phyloP scores from a whole-genome alignment of 2,888 invertebrate species.

The Lasioglossum vierecki region DNA sequence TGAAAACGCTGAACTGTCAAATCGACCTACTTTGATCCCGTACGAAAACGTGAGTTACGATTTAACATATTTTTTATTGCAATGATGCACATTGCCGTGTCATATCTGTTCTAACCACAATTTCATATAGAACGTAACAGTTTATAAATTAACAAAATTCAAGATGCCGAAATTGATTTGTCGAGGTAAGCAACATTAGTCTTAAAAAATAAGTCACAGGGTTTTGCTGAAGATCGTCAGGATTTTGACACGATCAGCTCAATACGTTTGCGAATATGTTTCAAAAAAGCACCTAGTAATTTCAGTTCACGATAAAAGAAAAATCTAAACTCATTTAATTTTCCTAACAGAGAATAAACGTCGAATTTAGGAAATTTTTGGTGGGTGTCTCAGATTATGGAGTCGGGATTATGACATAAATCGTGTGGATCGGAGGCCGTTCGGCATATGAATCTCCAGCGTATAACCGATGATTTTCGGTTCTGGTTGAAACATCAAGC shows the following conservation, averaged over 20 bases:
- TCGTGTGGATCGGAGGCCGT: neutral
- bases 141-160: neutral
- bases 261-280: too few species aligned
- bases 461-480: slow-evolving; percentile 24
- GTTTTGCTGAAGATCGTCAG: too few species aligned
- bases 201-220: neutral
- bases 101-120: too few species aligned
- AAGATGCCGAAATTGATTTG: neutral
- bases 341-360: neutral
- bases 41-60: neutral
- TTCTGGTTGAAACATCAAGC: slow-evolving; percentile 33
- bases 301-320: neutral
- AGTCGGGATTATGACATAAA: neutral
- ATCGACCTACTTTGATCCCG: neutral
- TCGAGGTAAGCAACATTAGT: too few species aligned
- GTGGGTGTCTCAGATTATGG: neutral
- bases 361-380: neutral
- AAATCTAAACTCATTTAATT: neutral
- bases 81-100: too few species aligned
- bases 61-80: too few species aligned
- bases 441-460: neutral
- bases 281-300: neutral
- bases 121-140: too few species aligned
- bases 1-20: neutral
- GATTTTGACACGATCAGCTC: too few species aligned